These are phyloP conservation scores for Brachionus sp. DNA, from an alignment of 1,140 invertebrate species.

Conservation along the genomic window DNA sequence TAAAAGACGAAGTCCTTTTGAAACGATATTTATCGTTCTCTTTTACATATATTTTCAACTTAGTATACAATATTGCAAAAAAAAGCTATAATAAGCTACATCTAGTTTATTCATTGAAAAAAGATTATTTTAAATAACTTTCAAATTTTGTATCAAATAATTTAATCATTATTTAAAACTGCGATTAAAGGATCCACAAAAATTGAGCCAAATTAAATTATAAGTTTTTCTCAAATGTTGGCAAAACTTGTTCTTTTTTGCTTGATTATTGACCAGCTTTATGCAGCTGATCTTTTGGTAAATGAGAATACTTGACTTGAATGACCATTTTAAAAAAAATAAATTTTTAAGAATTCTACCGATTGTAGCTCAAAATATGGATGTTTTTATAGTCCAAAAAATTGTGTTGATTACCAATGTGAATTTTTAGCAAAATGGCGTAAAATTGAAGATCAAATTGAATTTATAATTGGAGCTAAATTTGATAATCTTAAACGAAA, in stretches of 20 bases:
- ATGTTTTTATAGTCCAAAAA: not conserved
- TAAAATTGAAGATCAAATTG: not conserved
- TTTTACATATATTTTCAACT: not conserved
- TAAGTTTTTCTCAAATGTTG: not conserved
- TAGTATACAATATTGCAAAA: not conserved
- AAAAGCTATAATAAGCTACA: not conserved
- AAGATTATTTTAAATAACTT: not conserved
- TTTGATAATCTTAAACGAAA: not conserved
- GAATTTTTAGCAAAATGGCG: slow-evolving; percentile 23
- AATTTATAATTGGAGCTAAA: not conserved
- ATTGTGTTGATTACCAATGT: not conserved
- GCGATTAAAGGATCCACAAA: not conserved
- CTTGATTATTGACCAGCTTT: not conserved
- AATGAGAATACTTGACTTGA: not conserved
- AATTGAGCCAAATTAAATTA: not conserved
- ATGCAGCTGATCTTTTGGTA: not conserved
- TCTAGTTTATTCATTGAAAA: not conserved
- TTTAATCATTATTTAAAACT: not conserved
- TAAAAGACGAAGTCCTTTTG: not conserved
- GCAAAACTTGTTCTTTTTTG: not conserved
- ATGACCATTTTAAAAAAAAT: not conserved
- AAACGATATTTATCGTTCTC: not conserved
- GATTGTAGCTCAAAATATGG: not conserved
- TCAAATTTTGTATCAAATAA: not conserved
- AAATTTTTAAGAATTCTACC: not conserved